Conservation (phyloP, 2,888 invertebrate species). For the Eudemis profundana region DNA sequence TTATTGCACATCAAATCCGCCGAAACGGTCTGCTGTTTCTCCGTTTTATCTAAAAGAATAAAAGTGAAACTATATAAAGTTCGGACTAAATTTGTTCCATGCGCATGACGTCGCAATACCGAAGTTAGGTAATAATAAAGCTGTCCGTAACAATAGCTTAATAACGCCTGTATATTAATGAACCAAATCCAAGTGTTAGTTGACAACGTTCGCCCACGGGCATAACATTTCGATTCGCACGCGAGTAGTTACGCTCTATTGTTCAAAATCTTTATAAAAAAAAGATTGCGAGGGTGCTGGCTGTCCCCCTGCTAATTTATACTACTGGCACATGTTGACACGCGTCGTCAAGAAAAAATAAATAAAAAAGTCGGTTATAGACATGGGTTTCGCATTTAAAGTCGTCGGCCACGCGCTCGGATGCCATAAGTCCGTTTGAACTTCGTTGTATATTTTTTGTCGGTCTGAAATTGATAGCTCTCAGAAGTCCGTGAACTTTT, state of each 20-base stretch:
- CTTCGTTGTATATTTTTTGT: conserved; percentile 63
- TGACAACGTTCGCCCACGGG: conserved; percentile 62
- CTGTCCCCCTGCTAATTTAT: conserved; percentile 83
- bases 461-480: conserved; percentile 69
- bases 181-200: conserved; percentile 51
- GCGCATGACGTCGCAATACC: conserved; percentile 6
- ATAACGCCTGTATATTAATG: conserved; percentile 48
- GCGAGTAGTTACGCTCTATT: conserved; percentile 80
- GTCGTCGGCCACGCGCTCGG: conserved; percentile 63
- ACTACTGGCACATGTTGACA: conserved; percentile 83
- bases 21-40: neutral
- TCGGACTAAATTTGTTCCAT: neutral
- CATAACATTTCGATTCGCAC: conserved; percentile 79
- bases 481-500: conserved; percentile 58
- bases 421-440: conserved; percentile 63
- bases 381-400: conserved; percentile 79
- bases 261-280: conserved; percentile 81
- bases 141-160: conserved; percentile 28
- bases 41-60: neutral
- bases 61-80: neutral
- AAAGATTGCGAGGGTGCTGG: conserved; percentile 78
- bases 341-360: conserved; percentile 76
- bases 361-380: conserved; percentile 71
- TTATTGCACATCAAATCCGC: conserved; percentile 1
- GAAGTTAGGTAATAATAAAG: conserved; percentile 30